A percentile compares a stretch with the other conserved stretches of the same genome.
These are phyloP conservation scores for Ellobius talpinus DNA, from an alignment of 2,113 vertebrate genomes.

Conservation along the genomic window DNA sequence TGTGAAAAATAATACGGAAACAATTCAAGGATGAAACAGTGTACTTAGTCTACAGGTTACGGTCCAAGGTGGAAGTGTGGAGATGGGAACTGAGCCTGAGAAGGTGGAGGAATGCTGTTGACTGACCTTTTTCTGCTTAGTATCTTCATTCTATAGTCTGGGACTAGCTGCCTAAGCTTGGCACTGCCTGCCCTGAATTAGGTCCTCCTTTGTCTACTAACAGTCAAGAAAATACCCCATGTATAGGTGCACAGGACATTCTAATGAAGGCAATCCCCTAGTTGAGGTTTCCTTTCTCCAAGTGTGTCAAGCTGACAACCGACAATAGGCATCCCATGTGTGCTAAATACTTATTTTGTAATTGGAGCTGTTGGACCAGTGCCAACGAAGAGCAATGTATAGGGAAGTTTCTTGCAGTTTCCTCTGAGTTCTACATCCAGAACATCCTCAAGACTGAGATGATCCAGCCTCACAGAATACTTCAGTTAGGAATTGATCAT, in stretches of 20 bases:
- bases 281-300: not conserved
- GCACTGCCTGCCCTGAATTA: not conserved
- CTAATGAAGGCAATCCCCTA: not conserved
- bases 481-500: too few relatives aligned
- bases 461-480: too few relatives aligned
- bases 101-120: not conserved
- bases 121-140: not conserved
- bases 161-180: not conserved
- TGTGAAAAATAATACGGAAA: not conserved
- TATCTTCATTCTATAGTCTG: not conserved
- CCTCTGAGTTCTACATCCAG: too few relatives aligned
- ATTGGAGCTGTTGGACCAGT: not conserved
- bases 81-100: not conserved
- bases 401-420: too few relatives aligned
- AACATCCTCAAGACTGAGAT: too few relatives aligned
- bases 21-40: not conserved
- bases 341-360: not conserved
- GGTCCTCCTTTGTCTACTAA: too few relatives aligned
- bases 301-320: not conserved
- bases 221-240: not conserved
- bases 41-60: not conserved
- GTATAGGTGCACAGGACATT: not conserved
- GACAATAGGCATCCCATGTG: not conserved
- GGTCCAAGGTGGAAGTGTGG: accelerated
- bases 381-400: not conserved